Percentiles rank a stretch among this genome's conserved stretches.
Conservation (phyloP, 2,888 invertebrate genomes). For the Troides helena region DNA sequence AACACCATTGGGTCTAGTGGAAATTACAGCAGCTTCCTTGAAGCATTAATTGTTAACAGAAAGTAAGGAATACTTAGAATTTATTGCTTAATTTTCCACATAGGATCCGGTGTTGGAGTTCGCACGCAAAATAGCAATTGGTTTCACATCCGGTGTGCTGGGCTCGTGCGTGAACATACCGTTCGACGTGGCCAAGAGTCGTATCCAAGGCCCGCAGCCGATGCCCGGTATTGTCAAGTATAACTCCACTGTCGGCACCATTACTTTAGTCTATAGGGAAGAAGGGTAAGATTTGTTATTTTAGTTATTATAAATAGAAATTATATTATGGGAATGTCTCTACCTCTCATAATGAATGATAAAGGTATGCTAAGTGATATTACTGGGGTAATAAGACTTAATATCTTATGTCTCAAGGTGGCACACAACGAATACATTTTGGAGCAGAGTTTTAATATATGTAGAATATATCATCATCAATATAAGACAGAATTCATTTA, state of each 20-base stretch:
- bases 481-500: too few species aligned
- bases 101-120: constrained; percentile 86
- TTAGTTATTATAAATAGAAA: background rate
- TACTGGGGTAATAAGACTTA: too few species aligned
- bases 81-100: background rate
- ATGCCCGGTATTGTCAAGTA: constrained; percentile 87
- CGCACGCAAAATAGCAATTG: constrained; percentile 87
- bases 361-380: too few species aligned
- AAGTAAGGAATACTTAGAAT: too few species aligned
- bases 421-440: too few species aligned
- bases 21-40: too few species aligned
- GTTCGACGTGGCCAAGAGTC: constrained; percentile 96
- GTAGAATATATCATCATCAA: too few species aligned
- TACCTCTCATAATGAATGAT: background rate
- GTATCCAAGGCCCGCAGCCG: constrained; percentile 96
- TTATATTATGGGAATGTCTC: background rate
- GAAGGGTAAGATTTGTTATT: constrained; percentile 87
- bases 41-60: too few species aligned
- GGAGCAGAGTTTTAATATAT: too few species aligned
- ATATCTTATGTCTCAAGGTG: too few species aligned
- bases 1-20: too few species aligned
- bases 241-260: constrained; percentile 85
- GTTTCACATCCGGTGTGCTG: constrained; percentile 92
- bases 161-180: constrained; percentile 95
- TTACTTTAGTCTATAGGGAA: constrained; percentile 87